phyloP scores from a whole-genome alignment of 2,113 vertebrate species.

The Channa maculata region DNA sequence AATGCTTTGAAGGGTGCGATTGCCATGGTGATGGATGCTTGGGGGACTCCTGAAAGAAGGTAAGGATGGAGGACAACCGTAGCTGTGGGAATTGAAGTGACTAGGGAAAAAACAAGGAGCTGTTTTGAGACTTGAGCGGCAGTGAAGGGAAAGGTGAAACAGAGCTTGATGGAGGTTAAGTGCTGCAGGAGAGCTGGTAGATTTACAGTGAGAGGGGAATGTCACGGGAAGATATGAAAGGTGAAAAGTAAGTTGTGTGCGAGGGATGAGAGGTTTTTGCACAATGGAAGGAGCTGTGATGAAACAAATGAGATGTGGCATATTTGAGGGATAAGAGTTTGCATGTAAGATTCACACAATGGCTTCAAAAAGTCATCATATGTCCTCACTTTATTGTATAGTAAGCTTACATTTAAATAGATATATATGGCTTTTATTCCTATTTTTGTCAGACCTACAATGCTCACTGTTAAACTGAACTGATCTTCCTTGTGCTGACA shows the following conservation, averaged over 20 bases:
- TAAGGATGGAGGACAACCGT: neutral
- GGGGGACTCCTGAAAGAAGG: slow-evolving; percentile 15
- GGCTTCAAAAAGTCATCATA: too few species aligned
- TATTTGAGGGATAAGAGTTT: too few species aligned
- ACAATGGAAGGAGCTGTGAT: too few species aligned
- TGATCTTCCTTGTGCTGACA: neutral
- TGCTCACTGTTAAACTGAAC: neutral
- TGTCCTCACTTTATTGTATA: too few species aligned
- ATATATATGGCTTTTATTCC: too few species aligned
- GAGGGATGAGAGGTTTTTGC: neutral
- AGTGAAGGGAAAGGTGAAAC: slow-evolving; percentile 22
- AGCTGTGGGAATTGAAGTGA: neutral
- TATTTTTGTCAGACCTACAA: neutral
- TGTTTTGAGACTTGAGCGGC: slow-evolving; percentile 20
- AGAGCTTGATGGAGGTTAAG: slow-evolving; percentile 32
- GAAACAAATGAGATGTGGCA: too few species aligned
- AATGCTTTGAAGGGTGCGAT: neutral
- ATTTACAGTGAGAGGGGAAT: slow-evolving; percentile 9
- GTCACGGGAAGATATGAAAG: slow-evolving; percentile 22
- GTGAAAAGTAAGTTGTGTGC: neutral
- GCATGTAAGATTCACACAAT: too few species aligned
- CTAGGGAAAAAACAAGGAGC: neutral
- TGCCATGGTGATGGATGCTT: neutral
- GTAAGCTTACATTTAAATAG: too few species aligned
- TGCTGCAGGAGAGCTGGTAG: slow-evolving; percentile 17